Percentiles rank a stretch among this genome's conserved stretches.
phyloP scores from a whole-genome alignment of 2,113 vertebrate genomes.

The Anoplopoma fimbria region DNA sequence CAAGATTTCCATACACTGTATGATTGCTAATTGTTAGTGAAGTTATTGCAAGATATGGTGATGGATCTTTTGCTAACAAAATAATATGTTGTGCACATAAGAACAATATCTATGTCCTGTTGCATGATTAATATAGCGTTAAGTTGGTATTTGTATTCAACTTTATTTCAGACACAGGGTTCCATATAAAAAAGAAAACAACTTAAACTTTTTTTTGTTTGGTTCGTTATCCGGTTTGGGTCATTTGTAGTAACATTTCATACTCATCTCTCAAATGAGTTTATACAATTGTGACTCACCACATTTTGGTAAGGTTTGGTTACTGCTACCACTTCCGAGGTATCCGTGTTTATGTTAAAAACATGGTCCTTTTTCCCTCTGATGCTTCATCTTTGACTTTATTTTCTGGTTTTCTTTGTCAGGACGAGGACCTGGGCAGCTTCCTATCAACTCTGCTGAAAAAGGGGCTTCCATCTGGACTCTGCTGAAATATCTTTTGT shows the following conservation, averaged over 20 bases:
- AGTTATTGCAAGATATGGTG: neutral
- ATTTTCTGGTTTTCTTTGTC: neutral
- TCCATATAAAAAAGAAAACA: too few species aligned
- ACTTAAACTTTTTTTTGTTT: too few species aligned
- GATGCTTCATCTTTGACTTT: neutral
- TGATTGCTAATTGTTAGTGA: neutral
- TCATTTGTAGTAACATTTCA: neutral
- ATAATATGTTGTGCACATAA: neutral
- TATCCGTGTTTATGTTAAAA: neutral
- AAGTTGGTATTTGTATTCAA: too few species aligned
- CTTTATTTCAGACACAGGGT: too few species aligned
- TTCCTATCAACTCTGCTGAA: constrained; percentile 92
- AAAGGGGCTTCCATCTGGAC: constrained; percentile 90
- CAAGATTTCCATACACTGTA: neutral
- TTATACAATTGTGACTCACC: neutral
- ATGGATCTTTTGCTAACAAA: neutral
- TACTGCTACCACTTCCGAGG: too few species aligned
- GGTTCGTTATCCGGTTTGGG: neutral
- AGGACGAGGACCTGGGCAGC: constrained; percentile 98
- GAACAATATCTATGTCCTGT: neutral
- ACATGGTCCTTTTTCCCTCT: neutral
- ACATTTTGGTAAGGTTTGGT: neutral
- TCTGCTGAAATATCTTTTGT: constrained; percentile 71
- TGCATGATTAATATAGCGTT: neutral
- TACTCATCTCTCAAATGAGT: neutral